Base-by-base conservation (phyloP, 1,140 invertebrate species). In the Papilio polytes region DNA sequence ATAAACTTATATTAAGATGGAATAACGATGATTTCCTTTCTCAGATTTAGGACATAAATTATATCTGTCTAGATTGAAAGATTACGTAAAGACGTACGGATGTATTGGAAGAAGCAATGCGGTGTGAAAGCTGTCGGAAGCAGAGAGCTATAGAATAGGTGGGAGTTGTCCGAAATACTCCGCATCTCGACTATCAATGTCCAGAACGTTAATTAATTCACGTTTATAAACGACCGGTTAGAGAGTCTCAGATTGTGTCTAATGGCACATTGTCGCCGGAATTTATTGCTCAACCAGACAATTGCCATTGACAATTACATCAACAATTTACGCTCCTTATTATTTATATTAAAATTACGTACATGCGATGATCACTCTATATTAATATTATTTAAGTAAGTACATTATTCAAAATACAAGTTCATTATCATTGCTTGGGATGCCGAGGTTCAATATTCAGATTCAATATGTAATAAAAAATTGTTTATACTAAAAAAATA, bases 151-250 rank as follows among this genome's bases (percentile, higher is more conserved):
- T 26, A 66, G 63, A 66, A 66, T 66, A 51, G 46, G 73, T 48
- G 22, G 48, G 20, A 51, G 22, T 66, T 10, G 44, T 74, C 46
- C 44, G 73, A 74, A 48, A 15, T 56, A 56, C 18, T 56, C 63
- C 22, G 4, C 26, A 66, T 26, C 26, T 53, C 10, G 46, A 26
- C 20, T 46, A 76, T 76, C 74, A 26, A 77, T 18, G 74, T 77
- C 20, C 22, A 77, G 48, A 56, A 51, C 26, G 51, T 53, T 53
- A 77, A 77, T 77, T 77, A 77, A 77, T 77, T 77, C 74, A 77
- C 48, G 74, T 53, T 56, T 77, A 77, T 77, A 56, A 77, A 53
- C 48, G 74, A 56, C 51, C 48, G 48, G 46, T 36, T 56, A 31
- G 46, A 31, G 46, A 36, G 74, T 53, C 51, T 77, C 26, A 77